These are phyloP conservation scores for Scalopus aquaticus DNA, from an alignment of 2,113 vertebrate species.

Conservation along the genomic window DNA sequence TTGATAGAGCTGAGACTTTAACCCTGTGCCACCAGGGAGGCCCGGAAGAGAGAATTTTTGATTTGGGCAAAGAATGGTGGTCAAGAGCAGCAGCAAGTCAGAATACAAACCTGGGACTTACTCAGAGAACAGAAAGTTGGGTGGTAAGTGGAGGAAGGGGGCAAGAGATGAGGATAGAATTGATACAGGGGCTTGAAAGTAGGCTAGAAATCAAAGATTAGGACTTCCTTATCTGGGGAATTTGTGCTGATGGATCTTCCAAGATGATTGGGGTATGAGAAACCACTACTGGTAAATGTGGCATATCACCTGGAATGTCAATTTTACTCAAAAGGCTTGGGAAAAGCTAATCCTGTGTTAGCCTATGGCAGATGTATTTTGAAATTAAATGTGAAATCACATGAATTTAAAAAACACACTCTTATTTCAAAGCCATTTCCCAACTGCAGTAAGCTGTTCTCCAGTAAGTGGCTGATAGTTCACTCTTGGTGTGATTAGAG, in stretches of 20 bases:
- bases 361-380: background rate
- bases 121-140: background rate
- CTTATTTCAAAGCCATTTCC: conserved; percentile 6
- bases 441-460: background rate
- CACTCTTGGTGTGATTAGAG: background rate
- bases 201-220: background rate
- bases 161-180: background rate
- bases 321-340: conserved; percentile 18
- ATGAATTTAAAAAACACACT: conserved; percentile 25
- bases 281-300: background rate
- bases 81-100: background rate
- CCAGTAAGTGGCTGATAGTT: background rate
- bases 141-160: background rate
- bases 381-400: background rate
- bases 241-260: background rate
- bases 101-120: background rate
- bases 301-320: background rate
- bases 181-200: background rate
- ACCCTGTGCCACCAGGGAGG: too few species aligned
- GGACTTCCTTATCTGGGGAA: background rate
- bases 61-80: background rate
- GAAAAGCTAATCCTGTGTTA: background rate
- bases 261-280: background rate
- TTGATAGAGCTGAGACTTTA: too few species aligned
- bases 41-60: background rate